phyloP scores from a whole-genome alignment of 2,797 vertebrate species.

The Pipistrellus pygmaeus region DNA sequence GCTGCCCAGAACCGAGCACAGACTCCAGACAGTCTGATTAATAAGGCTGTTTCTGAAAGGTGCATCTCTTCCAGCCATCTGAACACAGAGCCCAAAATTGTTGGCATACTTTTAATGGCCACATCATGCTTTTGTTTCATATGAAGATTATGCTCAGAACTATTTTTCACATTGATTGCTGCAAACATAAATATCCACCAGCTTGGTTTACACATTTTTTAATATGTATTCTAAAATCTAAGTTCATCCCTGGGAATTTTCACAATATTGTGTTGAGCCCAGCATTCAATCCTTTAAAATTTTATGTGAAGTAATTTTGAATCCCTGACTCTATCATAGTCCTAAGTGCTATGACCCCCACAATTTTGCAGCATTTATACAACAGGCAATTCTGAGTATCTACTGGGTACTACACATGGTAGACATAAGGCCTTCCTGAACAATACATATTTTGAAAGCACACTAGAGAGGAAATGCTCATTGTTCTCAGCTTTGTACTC shows the following conservation, averaged over 20 bases:
- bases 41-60: neutral
- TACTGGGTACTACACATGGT: neutral
- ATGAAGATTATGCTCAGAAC: neutral
- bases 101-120: neutral
- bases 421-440: neutral
- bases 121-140: neutral
- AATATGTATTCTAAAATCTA: constrained; percentile 6
- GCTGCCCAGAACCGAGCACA: constrained; percentile 22
- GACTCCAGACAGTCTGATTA: constrained; percentile 18
- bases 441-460: neutral
- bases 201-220: neutral
- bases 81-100: neutral
- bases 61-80: neutral
- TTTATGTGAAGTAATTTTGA: neutral
- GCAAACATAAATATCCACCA: neutral
- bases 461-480: neutral
- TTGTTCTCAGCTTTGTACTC: neutral
- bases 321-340: neutral
- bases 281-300: neutral
- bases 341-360: neutral
- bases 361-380: neutral
- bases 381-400: neutral
- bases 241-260: neutral
- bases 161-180: neutral
- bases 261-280: neutral